Percentiles rank a stretch among this genome's conserved stretches.
phyloP scores from a whole-genome alignment of 2,888 invertebrate species.

The Agriopis leucophaearia region DNA sequence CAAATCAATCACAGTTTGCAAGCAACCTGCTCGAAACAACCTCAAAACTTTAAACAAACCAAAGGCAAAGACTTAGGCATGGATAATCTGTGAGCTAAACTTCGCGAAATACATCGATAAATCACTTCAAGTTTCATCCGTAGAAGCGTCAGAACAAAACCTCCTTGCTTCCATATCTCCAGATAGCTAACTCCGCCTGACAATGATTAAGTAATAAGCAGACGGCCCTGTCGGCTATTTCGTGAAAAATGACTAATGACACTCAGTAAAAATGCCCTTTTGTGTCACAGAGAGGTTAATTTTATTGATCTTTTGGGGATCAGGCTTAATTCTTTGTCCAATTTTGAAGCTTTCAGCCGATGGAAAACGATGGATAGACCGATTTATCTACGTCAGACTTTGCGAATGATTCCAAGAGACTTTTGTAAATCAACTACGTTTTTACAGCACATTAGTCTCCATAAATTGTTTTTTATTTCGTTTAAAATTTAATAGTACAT shows the following conservation, averaged over 20 bases:
- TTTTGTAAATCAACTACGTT: not conserved
- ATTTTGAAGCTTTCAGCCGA: slow-evolving; percentile 15
- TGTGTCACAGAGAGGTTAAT: slow-evolving; percentile 41
- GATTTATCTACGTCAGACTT: slow-evolving; percentile 12
- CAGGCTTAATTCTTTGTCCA: slow-evolving; percentile 23
- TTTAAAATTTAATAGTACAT: too few relatives aligned
- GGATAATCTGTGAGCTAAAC: slow-evolving; percentile 26
- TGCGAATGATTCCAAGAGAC: not conserved
- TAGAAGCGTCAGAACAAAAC: slow-evolving; percentile 61
- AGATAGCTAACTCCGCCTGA: slow-evolving; percentile 33
- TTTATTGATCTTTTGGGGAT: slow-evolving; percentile 37
- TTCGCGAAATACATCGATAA: slow-evolving; percentile 56
- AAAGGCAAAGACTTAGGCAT: not conserved
- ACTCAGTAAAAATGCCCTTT: slow-evolving; percentile 34
- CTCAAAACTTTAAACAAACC: too few relatives aligned
- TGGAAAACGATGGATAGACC: slow-evolving; percentile 12
- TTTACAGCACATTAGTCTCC: not conserved
- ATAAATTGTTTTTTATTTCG: not conserved
- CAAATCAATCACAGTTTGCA: too few relatives aligned
- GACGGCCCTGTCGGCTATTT: slow-evolving; percentile 44
- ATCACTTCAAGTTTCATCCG: slow-evolving; percentile 63
- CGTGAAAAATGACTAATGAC: slow-evolving; percentile 46
- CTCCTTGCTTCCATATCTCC: slow-evolving; percentile 3
- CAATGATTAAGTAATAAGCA: slow-evolving; percentile 51
- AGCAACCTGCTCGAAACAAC: too few relatives aligned